Conservation (phyloP, 1,140 invertebrate genomes). For the Drosophila albomicans region DNA sequence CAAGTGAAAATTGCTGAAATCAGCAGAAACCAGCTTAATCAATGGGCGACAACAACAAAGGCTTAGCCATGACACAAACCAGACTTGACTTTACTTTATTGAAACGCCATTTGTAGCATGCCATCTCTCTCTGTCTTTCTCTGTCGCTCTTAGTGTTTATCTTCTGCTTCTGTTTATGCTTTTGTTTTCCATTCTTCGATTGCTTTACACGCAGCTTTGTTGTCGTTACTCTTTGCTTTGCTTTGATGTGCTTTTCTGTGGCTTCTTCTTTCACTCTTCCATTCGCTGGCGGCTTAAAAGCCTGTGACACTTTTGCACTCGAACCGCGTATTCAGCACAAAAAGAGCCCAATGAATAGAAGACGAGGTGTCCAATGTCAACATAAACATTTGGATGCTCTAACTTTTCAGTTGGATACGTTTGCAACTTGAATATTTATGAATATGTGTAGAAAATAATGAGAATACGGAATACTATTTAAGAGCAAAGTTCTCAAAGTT, state of each 20-base stretch:
- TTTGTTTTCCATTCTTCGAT: slow-evolving; percentile 26
- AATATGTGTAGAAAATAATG: no score
- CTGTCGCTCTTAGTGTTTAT: neutral
- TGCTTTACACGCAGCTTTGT: slow-evolving; percentile 24
- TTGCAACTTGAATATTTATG: neutral
- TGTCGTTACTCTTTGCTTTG: slow-evolving; percentile 23
- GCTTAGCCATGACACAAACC: slow-evolving; percentile 36
- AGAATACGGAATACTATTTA: neutral
- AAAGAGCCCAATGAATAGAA: slow-evolving; percentile 19
- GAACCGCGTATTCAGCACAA: slow-evolving; percentile 24
- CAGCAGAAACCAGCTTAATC: neutral
- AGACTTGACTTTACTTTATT: neutral
- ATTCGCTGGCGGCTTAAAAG: slow-evolving; percentile 41
- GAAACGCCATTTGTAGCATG: neutral
- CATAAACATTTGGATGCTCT: slow-evolving; percentile 3
- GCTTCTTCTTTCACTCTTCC: slow-evolving; percentile 48
- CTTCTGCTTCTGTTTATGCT: slow-evolving; percentile 3
- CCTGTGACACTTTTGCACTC: slow-evolving; percentile 51
- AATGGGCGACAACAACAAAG: slow-evolving; percentile 14
- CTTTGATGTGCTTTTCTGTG: slow-evolving; percentile 67
- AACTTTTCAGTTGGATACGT: no score
- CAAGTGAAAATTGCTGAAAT: slow-evolving; percentile 11
- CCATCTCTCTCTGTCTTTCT: neutral
- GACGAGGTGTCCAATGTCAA: neutral
- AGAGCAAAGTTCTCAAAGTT: neutral